These are phyloP conservation scores for Oxyura jamaicensis DNA, from an alignment of 2,113 vertebrate species.

Conservation along the genomic window DNA sequence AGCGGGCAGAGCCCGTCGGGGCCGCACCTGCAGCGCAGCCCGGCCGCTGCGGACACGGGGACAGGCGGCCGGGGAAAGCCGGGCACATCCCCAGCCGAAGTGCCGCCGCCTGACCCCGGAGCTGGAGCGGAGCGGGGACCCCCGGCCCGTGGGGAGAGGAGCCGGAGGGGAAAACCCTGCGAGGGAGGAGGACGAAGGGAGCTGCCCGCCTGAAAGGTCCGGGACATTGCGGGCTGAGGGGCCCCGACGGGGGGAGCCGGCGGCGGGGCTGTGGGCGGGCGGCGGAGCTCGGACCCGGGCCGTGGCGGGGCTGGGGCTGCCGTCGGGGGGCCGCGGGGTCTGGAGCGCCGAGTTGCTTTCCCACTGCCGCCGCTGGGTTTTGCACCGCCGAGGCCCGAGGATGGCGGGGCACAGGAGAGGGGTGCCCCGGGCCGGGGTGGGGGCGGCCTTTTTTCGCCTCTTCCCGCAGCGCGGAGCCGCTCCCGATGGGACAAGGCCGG, in stretches of 20 bases:
- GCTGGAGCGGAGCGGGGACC: neutral
- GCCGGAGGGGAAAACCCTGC: neutral
- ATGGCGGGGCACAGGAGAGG: neutral
- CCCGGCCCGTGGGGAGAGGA: neutral
- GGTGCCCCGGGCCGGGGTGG: neutral
- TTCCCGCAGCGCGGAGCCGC: neutral
- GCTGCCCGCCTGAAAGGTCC: neutral
- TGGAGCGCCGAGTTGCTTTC: neutral
- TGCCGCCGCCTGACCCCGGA: neutral
- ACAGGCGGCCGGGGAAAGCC: rapidly evolving
- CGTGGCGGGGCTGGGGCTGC: neutral
- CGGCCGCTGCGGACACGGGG: neutral
- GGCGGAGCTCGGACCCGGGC: neutral
- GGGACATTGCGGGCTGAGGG: neutral
- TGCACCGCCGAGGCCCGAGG: neutral
- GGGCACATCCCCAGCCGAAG: neutral
- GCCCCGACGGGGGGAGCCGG: neutral
- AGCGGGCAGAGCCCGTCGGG: neutral
- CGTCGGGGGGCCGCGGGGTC: neutral
- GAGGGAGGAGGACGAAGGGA: neutral
- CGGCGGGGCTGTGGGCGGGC: neutral
- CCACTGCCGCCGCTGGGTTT: neutral
- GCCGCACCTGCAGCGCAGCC: neutral
- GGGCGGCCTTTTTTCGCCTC: neutral
- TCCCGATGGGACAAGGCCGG: neutral